These are phyloP conservation scores for Axis porcinus DNA, from an alignment of 2,113 vertebrate genomes.

Conservation along the genomic window DNA sequence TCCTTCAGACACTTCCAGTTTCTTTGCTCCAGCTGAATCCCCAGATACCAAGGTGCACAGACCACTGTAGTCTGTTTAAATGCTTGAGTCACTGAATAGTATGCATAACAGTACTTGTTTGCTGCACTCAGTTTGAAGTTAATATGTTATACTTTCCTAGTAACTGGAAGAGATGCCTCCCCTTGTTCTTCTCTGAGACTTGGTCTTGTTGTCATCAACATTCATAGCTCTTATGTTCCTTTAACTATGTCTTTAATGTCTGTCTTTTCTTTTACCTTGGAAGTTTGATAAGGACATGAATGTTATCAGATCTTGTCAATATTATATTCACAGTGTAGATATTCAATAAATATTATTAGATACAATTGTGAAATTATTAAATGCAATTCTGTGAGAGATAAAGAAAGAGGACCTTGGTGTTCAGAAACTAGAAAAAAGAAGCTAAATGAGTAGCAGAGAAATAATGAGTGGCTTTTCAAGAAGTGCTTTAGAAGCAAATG, in stretches of 20 bases:
- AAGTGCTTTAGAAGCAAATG: neutral
- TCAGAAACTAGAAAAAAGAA: constrained; percentile 6
- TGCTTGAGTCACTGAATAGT: neutral
- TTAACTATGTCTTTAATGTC: neutral
- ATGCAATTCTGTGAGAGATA: neutral
- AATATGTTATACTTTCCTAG: neutral
- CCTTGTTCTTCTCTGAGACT: neutral
- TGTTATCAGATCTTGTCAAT: neutral
- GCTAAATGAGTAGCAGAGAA: neutral
- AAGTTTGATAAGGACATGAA: neutral
- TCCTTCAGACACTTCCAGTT: neutral
- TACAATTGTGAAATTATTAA: neutral
- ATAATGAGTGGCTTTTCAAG: neutral
- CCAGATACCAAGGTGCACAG: neutral
- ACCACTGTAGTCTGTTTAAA: neutral
- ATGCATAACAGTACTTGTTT: neutral
- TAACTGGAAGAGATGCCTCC: neutral
- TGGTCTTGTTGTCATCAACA: neutral
- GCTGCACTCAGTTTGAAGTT: neutral
- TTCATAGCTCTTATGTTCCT: neutral
- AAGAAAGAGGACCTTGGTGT: neutral
- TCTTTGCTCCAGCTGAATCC: neutral
- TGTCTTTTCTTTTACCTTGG: neutral
- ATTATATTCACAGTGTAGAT: neutral
- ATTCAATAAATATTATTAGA: neutral